Conservation (phyloP, 2,888 invertebrate species). For the Craniophora ligustri region DNA sequence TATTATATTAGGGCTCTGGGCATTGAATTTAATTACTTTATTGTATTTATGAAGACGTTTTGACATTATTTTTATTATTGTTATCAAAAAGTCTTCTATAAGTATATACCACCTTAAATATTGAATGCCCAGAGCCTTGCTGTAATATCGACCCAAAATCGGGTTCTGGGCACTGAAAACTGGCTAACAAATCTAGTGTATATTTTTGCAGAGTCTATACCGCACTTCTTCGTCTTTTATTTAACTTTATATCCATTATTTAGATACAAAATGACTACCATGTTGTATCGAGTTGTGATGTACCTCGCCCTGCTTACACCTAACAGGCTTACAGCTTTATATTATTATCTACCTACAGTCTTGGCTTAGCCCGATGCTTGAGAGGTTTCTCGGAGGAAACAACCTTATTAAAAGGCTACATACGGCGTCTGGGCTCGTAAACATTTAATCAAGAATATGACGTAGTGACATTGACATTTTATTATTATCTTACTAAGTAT, state of each 20-base stretch:
- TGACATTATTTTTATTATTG: too few species aligned
- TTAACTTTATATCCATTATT: neutral
- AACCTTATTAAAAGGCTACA: conserved; percentile 50
- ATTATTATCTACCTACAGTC: conserved; percentile 52
- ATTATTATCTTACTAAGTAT: neutral
- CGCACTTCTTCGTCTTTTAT: too few species aligned
- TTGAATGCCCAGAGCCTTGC: too few species aligned
- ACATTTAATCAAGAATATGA: conserved; percentile 54
- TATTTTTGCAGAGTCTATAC: too few species aligned
- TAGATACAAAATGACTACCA: conserved; percentile 19
- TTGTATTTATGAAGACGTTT: too few species aligned
- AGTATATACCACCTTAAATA: too few species aligned
- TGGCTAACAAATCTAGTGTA: too few species aligned
- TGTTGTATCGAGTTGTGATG: conserved; percentile 16
- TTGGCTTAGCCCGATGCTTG: conserved; percentile 48
- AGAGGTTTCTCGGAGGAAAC: conserved; percentile 53
- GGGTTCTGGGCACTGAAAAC: too few species aligned
- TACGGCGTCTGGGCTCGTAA: conserved; percentile 49
- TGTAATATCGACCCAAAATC: too few species aligned
- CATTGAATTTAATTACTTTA: too few species aligned
- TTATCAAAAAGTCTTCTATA: too few species aligned
- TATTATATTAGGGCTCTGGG: too few species aligned
- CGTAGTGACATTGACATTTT: conserved; percentile 7
- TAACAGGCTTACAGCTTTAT: conserved; percentile 57
- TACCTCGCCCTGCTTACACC: conserved; percentile 33